Evolutionary conservation across 2,888 invertebrate species (phyloP).

Genomic region (Agapostemon virescens): DNA sequence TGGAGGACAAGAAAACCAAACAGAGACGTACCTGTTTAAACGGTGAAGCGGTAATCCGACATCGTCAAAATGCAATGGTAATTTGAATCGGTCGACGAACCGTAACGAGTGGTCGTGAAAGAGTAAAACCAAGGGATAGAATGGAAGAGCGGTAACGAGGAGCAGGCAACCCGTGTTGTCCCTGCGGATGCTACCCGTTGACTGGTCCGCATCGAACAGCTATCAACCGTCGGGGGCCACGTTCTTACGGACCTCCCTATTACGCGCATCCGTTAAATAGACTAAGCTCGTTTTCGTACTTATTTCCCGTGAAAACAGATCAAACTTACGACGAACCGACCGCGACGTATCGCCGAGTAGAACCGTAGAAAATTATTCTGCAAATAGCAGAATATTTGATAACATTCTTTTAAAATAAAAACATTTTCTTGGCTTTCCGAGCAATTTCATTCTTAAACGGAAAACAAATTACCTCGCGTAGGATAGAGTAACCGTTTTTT

Average conservation of each 20-base stretch:
- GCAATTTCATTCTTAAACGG: not conserved
- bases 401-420: not conserved
- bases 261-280: conserved; percentile 13
- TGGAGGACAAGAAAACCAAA: not conserved
- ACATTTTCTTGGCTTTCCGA: too few species aligned
- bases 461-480: not conserved
- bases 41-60: conserved; percentile 1
- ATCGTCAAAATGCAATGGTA: not conserved
- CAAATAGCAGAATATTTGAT: not conserved
- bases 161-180: conserved; percentile 50
- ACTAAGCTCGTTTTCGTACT: not conserved
- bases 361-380: not conserved
- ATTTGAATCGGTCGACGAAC: not conserved
- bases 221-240: conserved; percentile 64
- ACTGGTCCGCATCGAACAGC: conserved; percentile 66
- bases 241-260: conserved; percentile 28
- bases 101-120: not conserved
- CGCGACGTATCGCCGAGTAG: too few species aligned
- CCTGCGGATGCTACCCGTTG: conserved; percentile 67
- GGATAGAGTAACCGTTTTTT: not conserved
- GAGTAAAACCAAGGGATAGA: not conserved
- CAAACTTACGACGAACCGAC: not conserved
- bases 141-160: conserved; percentile 12
- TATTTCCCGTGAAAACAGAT: not conserved
- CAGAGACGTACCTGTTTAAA: conserved; percentile 9